A percentile compares a stretch with the other conserved stretches of the same genome.
phyloP scores from a whole-genome alignment of 2,888 invertebrate genomes.

The Serripes groenlandicus region DNA sequence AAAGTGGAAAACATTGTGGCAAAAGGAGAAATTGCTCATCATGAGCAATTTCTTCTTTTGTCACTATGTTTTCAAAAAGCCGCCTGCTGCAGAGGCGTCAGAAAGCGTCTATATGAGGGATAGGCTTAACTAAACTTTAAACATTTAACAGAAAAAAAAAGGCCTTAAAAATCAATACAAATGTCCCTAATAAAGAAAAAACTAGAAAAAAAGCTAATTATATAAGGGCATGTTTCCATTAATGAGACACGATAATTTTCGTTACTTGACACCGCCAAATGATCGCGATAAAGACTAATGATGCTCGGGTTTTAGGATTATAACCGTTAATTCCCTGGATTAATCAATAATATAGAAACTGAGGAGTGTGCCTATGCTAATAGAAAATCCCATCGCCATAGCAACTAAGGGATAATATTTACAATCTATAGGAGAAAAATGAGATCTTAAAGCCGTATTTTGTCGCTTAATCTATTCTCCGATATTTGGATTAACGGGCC shows the following conservation, averaged over 20 bases:
- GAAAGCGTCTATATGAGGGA: too few relatives aligned
- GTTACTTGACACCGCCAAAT: conserved; percentile 16
- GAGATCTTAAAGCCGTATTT: conserved; percentile 54
- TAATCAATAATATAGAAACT: conserved; percentile 63
- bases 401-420: conserved; percentile 65
- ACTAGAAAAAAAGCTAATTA: conserved; percentile 8
- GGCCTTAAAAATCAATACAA: conserved; percentile 23
- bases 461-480: conserved; percentile 60
- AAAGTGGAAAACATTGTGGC: too few relatives aligned
- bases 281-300: conserved; percentile 27
- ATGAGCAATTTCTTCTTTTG: too few relatives aligned
- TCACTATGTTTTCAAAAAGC: too few relatives aligned
- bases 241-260: conserved; percentile 18
- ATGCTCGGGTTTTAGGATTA: conserved; percentile 55
- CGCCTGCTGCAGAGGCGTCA: too few relatives aligned
- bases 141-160: too few relatives aligned
- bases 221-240: neutral
- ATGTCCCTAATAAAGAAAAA: conserved; percentile 9
- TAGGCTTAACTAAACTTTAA: too few relatives aligned
- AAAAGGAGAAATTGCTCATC: too few relatives aligned
- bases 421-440: conserved; percentile 58
- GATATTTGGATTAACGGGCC: conserved; percentile 55
- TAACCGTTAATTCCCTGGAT: conserved; percentile 61
- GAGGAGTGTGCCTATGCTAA: conserved; percentile 53
- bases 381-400: conserved; percentile 63